A percentile compares a stretch with the other conserved stretches of the same genome.
These are phyloP conservation scores for Archips xylosteana DNA, from an alignment of 2,888 invertebrate species.

Conservation along the genomic window DNA sequence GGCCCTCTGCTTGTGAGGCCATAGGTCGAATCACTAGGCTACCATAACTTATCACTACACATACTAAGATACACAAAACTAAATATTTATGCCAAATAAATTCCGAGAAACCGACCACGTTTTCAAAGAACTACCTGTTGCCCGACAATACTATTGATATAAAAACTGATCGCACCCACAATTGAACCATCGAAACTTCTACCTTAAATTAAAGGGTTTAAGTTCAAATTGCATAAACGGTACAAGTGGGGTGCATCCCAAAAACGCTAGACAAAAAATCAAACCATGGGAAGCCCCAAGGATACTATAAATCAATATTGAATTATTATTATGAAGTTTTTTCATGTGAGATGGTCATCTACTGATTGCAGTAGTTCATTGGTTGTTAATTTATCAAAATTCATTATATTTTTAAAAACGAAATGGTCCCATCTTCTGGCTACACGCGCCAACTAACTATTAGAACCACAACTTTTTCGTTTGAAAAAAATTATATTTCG, in stretches of 20 bases:
- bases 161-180: conserved; percentile 25
- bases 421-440: too few relatives aligned
- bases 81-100: conserved; percentile 38
- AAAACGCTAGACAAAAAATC: conserved; percentile 42
- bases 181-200: not conserved
- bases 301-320: conserved; percentile 47
- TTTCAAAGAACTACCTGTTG: conserved; percentile 52
- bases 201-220: not conserved
- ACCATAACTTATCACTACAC: too few relatives aligned
- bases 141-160: conserved; percentile 30
- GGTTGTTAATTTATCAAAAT: not conserved
- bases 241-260: conserved; percentile 19
- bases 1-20: too few relatives aligned
- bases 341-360: not conserved
- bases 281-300: conserved; percentile 36
- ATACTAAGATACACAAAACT: not conserved
- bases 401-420: not conserved
- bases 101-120: conserved; percentile 48
- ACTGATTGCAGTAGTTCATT: conserved; percentile 9
- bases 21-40: too few relatives aligned
- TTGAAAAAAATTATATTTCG: too few relatives aligned
- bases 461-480: too few relatives aligned
- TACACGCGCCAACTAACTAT: too few relatives aligned
- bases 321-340: conserved; percentile 22
- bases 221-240: not conserved